Conservation (phyloP, 2,797 vertebrate species). For the Dermochelys coriacea region DNA sequence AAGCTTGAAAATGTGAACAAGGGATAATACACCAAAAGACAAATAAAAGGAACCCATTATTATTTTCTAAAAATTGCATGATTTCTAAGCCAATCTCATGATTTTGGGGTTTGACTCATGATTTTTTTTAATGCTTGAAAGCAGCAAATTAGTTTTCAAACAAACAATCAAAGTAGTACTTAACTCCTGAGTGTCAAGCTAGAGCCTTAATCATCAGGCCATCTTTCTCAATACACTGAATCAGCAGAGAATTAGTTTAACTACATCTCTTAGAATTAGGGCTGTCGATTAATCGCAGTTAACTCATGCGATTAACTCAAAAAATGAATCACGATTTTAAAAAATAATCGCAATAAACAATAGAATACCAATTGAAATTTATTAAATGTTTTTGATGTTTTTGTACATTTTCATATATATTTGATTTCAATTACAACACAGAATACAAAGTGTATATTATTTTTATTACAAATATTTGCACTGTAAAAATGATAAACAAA, state of each 20-base stretch:
- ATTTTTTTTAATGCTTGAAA: not conserved
- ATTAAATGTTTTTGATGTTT: no score
- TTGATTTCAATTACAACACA: no score
- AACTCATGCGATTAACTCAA: no score
- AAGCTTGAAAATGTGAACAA: conserved; percentile 12
- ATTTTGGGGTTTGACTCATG: not conserved
- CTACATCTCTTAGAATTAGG: not conserved
- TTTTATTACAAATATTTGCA: no score
- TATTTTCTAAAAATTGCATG: not conserved
- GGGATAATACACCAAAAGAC: not conserved
- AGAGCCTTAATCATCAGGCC: not conserved
- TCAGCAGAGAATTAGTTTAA: not conserved
- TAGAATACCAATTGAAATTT: no score
- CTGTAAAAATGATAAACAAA: no score
- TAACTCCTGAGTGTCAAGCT: not conserved
- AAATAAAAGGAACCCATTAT: not conserved
- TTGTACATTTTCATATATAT: no score
- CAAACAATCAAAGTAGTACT: not conserved
- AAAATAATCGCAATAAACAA: no score
- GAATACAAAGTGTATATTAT: no score
- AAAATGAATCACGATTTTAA: no score
- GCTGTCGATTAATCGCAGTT: no score
- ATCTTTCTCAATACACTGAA: not conserved
- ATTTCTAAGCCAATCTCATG: not conserved
- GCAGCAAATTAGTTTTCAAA: not conserved